Evolutionary conservation across 1,140 invertebrate species (phyloP).

Genomic region (Thalassaphorura encarpata): DNA sequence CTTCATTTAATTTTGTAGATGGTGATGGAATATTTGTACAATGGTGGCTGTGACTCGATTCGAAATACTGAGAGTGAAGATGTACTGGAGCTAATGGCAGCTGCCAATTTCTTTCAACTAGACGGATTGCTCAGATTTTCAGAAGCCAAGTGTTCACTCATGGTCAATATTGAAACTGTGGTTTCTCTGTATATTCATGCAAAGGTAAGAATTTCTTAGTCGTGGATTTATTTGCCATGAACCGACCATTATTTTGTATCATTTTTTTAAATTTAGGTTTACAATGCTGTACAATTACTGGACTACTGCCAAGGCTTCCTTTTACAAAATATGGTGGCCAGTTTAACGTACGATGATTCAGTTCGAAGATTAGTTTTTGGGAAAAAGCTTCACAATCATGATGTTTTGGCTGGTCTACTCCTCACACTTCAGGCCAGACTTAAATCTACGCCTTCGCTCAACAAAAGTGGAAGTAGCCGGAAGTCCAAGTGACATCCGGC

Average conservation of each 20-base stretch:
- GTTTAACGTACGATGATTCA: slow-evolving; percentile 80
- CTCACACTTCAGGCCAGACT: slow-evolving; percentile 68
- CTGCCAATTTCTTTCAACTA: slow-evolving; percentile 83
- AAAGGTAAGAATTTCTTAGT: slow-evolving; percentile 58
- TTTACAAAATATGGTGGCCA: slow-evolving; percentile 84
- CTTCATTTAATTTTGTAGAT: slow-evolving; percentile 48
- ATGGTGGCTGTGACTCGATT: slow-evolving; percentile 57
- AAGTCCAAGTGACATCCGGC: slow-evolving; percentile 1
- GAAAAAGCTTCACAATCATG: slow-evolving; percentile 78
- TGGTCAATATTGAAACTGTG: slow-evolving; percentile 77
- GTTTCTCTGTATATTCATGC: slow-evolving; percentile 88
- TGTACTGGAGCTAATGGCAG: slow-evolving; percentile 77
- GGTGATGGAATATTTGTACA: slow-evolving; percentile 87
- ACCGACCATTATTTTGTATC: too few relatives aligned
- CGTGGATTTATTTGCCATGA: too few relatives aligned
- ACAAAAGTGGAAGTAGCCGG: neutral
- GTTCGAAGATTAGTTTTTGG: slow-evolving; percentile 78
- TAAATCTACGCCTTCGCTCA: slow-evolving; percentile 34
- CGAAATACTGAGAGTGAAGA: slow-evolving; percentile 50
- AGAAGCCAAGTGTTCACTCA: slow-evolving; percentile 68
- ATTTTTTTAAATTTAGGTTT: slow-evolving; percentile 51
- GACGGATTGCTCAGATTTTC: slow-evolving; percentile 73
- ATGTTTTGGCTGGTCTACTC: slow-evolving; percentile 70
- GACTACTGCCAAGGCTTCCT: slow-evolving; percentile 86
- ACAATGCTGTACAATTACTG: slow-evolving; percentile 65